Conservation (phyloP, 2,113 vertebrate genomes). For the Aegotheles bennettii region DNA sequence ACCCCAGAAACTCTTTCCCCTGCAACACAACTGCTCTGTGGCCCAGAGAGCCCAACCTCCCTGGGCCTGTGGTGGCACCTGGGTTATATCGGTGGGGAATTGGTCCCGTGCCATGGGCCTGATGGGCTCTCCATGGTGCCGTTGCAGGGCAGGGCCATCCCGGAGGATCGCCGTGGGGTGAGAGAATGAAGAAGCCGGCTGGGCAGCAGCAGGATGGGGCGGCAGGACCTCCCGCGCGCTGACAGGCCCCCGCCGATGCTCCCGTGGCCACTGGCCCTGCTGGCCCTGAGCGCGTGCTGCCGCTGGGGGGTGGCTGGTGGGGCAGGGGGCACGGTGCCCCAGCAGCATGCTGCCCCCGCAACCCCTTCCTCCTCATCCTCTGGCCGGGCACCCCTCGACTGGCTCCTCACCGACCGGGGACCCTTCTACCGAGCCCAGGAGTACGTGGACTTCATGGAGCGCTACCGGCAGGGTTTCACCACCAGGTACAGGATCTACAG, state of each 20-base stretch:
- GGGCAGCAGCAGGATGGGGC: conserved; percentile 82
- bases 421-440: conserved; percentile 94
- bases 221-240: conserved; percentile 75
- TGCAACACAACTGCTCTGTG: too few relatives aligned
- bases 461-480: conserved; percentile 94
- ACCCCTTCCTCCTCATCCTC: conserved; percentile 32
- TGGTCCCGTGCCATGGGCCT: background rate
- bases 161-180: background rate
- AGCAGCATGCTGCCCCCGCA: background rate
- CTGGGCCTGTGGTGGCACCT: background rate
- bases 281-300: conserved; percentile 73
- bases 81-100: fast-evolving
- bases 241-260: conserved; percentile 77
- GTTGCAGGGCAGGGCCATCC: conserved; percentile 59
- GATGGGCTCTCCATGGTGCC: background rate
- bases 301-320: conserved; percentile 62
- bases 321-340: conserved; percentile 28
- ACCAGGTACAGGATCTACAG: conserved; percentile 99
- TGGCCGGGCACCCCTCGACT: conserved; percentile 82
- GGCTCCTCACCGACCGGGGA: conserved; percentile 94
- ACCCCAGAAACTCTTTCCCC: background rate
- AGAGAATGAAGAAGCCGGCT: conserved; percentile 80
- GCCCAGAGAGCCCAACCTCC: background rate
- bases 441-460: conserved; percentile 92
- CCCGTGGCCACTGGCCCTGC: conserved; percentile 71